A percentile compares a stretch with the other conserved stretches of the same genome.
These are phyloP conservation scores for Tubulanus polymorphus DNA, from an alignment of 2,888 invertebrate species.

Conservation along the genomic window DNA sequence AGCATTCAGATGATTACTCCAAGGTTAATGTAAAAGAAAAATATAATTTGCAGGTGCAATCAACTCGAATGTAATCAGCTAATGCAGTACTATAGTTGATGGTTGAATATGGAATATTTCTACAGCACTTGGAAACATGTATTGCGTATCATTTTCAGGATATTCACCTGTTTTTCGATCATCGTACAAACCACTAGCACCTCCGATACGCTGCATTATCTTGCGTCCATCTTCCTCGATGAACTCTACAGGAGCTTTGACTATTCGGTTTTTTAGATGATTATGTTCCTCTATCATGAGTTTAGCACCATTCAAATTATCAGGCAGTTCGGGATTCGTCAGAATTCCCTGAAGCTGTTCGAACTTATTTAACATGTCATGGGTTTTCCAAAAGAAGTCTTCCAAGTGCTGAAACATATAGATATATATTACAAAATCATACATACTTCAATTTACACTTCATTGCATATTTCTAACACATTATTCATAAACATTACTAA, in stretches of 20 bases:
- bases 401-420: conserved; percentile 69
- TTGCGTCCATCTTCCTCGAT: conserved; percentile 82
- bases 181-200: conserved; percentile 12
- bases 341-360: conserved; percentile 92
- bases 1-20: no score
- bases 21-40: no score
- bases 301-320: conserved; percentile 88
- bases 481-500: conserved; percentile 34
- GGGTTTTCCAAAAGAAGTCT: conserved; percentile 93
- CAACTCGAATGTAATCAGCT: no score
- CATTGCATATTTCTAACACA: not conserved
- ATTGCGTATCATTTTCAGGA: no score
- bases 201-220: conserved; percentile 57
- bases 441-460: not conserved
- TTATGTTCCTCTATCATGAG: conserved; percentile 89
- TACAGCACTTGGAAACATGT: no score
- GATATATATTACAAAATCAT: not conserved
- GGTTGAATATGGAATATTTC: no score
- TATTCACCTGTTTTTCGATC: not conserved
- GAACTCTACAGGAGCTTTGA: conserved; percentile 90
- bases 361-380: conserved; percentile 84
- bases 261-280: conserved; percentile 82
- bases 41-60: no score
- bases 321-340: conserved; percentile 87
- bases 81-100: no score